A percentile compares a stretch with the other conserved stretches of the same genome.
These are phyloP conservation scores for Spicauda simplicius DNA, from an alignment of 2,888 invertebrate species.

Conservation along the genomic window DNA sequence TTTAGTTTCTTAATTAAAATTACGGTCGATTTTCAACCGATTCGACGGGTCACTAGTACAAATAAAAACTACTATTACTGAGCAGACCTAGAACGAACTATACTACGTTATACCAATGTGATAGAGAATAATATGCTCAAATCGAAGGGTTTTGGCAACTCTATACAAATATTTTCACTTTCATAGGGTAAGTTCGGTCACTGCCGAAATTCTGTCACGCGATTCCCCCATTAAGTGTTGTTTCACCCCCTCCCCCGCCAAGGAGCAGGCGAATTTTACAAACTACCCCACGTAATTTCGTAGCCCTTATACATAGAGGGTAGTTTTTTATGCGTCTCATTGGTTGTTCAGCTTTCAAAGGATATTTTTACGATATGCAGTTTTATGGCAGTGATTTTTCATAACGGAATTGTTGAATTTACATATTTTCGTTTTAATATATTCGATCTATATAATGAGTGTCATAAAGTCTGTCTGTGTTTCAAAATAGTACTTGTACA, in stretches of 20 bases:
- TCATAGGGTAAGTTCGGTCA: conserved; percentile 79
- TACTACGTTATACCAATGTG: no score
- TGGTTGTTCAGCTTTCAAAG: conserved; percentile 55
- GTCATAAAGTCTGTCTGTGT: no score
- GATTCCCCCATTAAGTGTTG: conserved; percentile 82
- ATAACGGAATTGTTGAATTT: conserved; percentile 39
- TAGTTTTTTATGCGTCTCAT: conserved; percentile 63
- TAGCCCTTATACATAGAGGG: conserved; percentile 62
- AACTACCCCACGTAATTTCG: conserved; percentile 77
- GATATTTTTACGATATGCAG: conserved; percentile 66
- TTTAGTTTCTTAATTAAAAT: no score
- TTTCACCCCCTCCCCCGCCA: conserved; percentile 57
- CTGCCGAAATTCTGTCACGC: conserved; percentile 85
- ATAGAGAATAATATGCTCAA: neutral
- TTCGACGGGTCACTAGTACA: no score
- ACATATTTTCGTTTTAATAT: conserved; percentile 6
- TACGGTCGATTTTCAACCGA: no score
- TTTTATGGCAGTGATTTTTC: conserved; percentile 61
- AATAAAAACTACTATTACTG: no score
- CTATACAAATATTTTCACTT: conserved; percentile 79
- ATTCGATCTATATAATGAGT: no score
- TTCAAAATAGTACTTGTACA: no score
- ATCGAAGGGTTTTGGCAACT: conserved; percentile 54
- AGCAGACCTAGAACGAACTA: no score
- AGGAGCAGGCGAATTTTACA: conserved; percentile 79